Percentiles rank a stretch among this genome's conserved stretches.
Evolutionary conservation across 2,113 vertebrate species (phyloP).

Genomic region (Malurus elegans): DNA sequence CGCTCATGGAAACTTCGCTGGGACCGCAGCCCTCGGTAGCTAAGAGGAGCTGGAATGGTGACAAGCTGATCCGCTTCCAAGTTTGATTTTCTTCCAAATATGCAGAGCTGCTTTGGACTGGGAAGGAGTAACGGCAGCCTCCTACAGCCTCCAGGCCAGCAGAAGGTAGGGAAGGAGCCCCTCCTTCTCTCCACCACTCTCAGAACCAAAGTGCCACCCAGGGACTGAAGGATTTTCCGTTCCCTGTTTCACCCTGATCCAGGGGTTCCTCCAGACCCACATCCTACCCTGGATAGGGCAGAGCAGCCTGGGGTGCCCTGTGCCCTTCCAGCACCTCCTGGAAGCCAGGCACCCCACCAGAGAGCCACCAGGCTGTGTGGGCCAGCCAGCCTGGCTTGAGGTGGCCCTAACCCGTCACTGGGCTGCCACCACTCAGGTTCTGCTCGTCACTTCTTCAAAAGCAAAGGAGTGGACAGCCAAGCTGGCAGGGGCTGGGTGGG

Average conservation of each 20-base stretch:
- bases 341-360: rapidly evolving
- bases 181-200: background rate
- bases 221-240: background rate
- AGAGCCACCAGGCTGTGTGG: too few relatives aligned
- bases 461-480: background rate
- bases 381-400: background rate
- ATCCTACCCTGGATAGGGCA: background rate
- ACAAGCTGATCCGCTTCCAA: background rate
- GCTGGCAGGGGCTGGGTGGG: background rate
- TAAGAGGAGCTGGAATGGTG: background rate
- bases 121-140: background rate
- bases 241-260: background rate
- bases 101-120: background rate
- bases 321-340: background rate
- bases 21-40: background rate
- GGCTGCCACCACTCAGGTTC: rapidly evolving
- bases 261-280: background rate
- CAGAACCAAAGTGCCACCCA: background rate
- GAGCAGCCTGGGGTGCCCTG: rapidly evolving
- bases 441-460: background rate
- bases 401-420: rapidly evolving
- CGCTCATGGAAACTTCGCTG: background rate
- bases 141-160: background rate
- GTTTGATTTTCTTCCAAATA: slow-evolving; percentile 34
- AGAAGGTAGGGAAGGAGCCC: background rate